Conservation (phyloP, 2,113 vertebrate genomes). For the Hydropotes inermis region DNA sequence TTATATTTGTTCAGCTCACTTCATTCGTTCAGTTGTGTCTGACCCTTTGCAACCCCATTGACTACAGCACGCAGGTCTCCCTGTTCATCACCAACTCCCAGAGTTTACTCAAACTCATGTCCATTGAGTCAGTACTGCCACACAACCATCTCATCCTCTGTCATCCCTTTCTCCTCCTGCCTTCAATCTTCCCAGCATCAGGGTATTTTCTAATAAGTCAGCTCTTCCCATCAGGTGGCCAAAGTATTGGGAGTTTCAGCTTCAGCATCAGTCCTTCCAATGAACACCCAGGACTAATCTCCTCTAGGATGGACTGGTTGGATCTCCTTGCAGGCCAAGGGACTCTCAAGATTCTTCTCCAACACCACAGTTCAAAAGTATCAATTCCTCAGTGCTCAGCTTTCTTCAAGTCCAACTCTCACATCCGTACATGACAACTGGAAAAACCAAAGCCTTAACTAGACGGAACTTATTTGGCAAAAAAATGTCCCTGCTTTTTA, state of each 20-base stretch:
- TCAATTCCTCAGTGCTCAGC: rapidly evolving
- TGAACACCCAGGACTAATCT: neutral
- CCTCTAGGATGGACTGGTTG: neutral
- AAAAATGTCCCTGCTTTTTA: neutral
- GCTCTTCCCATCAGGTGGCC: neutral
- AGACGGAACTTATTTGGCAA: neutral
- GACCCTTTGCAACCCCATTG: neutral
- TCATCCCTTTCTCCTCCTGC: neutral
- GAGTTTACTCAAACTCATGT: neutral
- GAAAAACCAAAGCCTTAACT: neutral
- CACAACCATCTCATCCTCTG: neutral
- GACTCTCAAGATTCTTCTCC: neutral
- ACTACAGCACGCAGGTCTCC: neutral
- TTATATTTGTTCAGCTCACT: neutral
- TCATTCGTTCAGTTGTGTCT: neutral
- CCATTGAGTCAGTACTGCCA: neutral
- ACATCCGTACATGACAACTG: neutral
- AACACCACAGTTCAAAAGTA: neutral
- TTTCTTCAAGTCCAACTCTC: neutral
- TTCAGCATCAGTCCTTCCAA: neutral
- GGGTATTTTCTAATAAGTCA: neutral
- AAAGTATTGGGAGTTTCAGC: neutral
- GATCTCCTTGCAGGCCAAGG: neutral
- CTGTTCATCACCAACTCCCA: neutral
- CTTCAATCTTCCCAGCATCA: neutral